Base-by-base conservation (phyloP, 2,797 vertebrate species). In the Takifugu rubripes region DNA sequence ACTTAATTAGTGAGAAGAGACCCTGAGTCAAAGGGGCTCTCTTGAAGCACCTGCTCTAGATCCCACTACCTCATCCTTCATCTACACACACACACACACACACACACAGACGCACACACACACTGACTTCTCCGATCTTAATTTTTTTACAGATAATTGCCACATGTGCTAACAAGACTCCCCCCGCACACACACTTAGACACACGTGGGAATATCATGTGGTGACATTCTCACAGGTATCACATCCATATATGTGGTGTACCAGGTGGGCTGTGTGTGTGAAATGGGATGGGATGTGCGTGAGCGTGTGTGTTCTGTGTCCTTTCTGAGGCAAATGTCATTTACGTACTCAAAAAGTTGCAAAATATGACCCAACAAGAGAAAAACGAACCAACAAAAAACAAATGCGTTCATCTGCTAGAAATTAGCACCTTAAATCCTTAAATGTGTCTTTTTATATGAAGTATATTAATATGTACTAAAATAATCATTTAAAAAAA, bases 141-240 rank as follows among this genome's bases (percentile, higher is more conserved):
- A 16, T 10, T 8, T 16, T 44, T 14, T 44, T 44, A n/a, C 42
- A 44, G 42, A 31, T 31, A 31, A 31, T 31, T 31, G 29, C 29
- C 6, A 6, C 29, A 31, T 31, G 29, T 6, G 9, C 29, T 31
- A 42, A 42, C 40, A 42, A 12, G 3, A 15, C 11, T 72, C 74
- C 71, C 64, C 56, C 57, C 49, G 14, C 36, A 40, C 36, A 40
- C 36, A 40, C 36, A 40, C 36, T 12, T 3, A 40, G 11, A 5
- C 36, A 40, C 49, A 31, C 59, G 72, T 87, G 90, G 90, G 90
- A 92, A 90, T 82, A 69, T 68, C 54, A 81, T 45, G 57, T 12
- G 52, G 64, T 72, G 74, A 72, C 74, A 82, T 91, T 92, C 91
- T 91, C 91, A 92, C 91, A 92, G 90, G 90, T 92, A 91, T 91